A percentile compares a stretch with the other conserved stretches of the same genome.
These are phyloP conservation scores for Gymnocephalus cernua DNA, from an alignment of 2,113 vertebrate genomes.

Conservation along the genomic window DNA sequence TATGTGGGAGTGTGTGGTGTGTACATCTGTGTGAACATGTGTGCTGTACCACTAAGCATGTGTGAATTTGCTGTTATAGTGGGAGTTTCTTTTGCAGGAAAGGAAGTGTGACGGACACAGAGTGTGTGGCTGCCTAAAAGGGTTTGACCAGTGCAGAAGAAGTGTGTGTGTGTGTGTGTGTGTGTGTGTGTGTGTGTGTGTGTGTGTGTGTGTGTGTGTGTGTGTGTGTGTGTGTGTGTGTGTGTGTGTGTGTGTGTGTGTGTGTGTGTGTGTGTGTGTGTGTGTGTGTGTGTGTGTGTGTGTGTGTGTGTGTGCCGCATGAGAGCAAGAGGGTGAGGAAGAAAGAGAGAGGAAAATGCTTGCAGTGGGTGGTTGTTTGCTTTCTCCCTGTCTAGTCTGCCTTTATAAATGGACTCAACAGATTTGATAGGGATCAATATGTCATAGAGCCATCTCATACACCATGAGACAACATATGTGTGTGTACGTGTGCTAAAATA, in stretches of 20 bases:
- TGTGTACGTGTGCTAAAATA: neutral
- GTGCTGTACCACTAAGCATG: constrained; percentile 53
- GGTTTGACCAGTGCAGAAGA: constrained; percentile 20
- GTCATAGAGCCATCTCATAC: constrained; percentile 15
- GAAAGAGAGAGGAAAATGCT: neutral
- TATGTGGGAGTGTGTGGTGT: constrained; percentile 28
- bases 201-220: constrained; percentile 11
- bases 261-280: too few relatives aligned
- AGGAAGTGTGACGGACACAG: constrained; percentile 43
- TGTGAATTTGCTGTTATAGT: constrained; percentile 61
- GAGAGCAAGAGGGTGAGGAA: neutral
- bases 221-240: constrained; percentile 1
- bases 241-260: constrained; percentile 2
- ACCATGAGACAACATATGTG: neutral
- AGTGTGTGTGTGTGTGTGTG: constrained; percentile 7
- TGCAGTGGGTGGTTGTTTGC: constrained; percentile 36
- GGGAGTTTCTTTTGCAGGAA: constrained; percentile 39
- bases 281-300: too few relatives aligned
- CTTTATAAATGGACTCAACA: constrained; percentile 50
- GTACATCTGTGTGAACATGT: constrained; percentile 62
- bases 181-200: constrained; percentile 4
- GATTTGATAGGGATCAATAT: constrained; percentile 47
- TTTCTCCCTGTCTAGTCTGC: constrained; percentile 23
- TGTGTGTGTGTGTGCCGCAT: neutral
- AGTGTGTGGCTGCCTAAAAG: constrained; percentile 42